A percentile compares a stretch with the other conserved stretches of the same genome.
Conservation (phyloP, 2,888 invertebrate genomes). For the Cerastis leucographa region DNA sequence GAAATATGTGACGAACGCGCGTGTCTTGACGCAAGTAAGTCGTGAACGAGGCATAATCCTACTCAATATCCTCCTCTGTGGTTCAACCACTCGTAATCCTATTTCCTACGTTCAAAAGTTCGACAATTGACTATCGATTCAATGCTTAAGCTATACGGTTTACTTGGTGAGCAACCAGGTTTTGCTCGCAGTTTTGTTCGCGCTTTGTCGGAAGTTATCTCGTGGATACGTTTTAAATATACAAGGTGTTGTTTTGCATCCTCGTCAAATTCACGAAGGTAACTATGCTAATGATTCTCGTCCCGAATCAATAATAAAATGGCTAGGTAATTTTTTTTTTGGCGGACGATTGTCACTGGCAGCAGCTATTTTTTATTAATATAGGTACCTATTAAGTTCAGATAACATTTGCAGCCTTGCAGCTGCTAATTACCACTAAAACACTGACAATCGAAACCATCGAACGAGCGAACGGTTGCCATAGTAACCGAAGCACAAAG, state of each 20-base stretch:
- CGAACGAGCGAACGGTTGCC: background rate
- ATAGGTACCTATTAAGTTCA: too few species aligned
- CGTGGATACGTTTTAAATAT: too few species aligned
- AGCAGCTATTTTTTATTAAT: too few species aligned
- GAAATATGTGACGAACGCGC: background rate
- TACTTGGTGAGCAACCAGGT: background rate
- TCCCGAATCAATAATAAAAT: too few species aligned
- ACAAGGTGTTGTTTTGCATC: too few species aligned
- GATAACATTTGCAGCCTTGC: background rate
- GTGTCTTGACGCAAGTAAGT: background rate
- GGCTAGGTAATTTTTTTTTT: too few species aligned
- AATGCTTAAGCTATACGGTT: constrained; percentile 6
- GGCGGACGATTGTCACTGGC: too few species aligned
- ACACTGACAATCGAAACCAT: background rate
- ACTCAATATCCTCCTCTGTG: constrained; percentile 18
- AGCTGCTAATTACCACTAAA: background rate
- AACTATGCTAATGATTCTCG: too few species aligned
- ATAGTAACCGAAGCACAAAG: background rate
- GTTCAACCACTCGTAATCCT: constrained; percentile 18
- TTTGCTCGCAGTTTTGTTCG: background rate
- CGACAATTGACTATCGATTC: constrained; percentile 47
- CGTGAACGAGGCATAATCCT: background rate
- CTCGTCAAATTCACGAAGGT: too few species aligned
- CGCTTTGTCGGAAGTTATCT: background rate
- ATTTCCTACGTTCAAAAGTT: constrained; percentile 51